Percentiles rank a stretch among this genome's conserved stretches.
Evolutionary conservation across 2,113 vertebrate genomes (phyloP).

Genomic region (Ibidorhyncha struthersii): DNA sequence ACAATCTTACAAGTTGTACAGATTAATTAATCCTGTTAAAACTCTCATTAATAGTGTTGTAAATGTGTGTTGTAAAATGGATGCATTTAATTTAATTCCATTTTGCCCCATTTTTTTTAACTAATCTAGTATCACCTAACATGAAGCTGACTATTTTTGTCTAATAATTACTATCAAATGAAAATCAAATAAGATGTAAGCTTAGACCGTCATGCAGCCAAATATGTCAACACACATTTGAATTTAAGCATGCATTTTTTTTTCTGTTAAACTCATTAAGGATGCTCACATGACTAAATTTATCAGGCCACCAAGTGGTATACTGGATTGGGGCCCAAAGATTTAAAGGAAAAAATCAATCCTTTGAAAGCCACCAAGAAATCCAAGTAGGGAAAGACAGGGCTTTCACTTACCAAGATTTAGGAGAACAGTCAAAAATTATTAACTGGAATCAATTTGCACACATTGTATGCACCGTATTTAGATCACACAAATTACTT

Average conservation of each 20-base stretch:
- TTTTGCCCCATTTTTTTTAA: background rate
- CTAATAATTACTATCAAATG: background rate
- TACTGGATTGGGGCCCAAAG: background rate
- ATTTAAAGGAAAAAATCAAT: conserved; percentile 22
- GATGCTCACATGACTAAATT: background rate
- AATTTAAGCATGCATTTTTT: background rate
- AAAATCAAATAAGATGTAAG: background rate
- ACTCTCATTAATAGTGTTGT: background rate
- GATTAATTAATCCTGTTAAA: background rate
- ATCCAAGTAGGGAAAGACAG: background rate
- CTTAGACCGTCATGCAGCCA: background rate
- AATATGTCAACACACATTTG: background rate
- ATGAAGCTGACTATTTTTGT: background rate
- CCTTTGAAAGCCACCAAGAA: background rate
- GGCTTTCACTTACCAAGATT: background rate
- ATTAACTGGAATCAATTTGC: conserved; percentile 48
- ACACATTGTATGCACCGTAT: conserved; percentile 1
- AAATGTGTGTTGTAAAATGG: background rate
- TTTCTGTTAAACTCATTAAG: background rate
- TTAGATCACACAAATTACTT: conserved; percentile 51
- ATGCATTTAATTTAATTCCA: background rate
- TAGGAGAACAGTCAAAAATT: background rate
- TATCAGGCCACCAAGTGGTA: background rate
- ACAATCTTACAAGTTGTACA: background rate
- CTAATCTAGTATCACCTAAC: background rate